These are phyloP conservation scores for Melanostigma gelatinosum DNA, from an alignment of 2,113 vertebrate genomes.

Conservation along the genomic window DNA sequence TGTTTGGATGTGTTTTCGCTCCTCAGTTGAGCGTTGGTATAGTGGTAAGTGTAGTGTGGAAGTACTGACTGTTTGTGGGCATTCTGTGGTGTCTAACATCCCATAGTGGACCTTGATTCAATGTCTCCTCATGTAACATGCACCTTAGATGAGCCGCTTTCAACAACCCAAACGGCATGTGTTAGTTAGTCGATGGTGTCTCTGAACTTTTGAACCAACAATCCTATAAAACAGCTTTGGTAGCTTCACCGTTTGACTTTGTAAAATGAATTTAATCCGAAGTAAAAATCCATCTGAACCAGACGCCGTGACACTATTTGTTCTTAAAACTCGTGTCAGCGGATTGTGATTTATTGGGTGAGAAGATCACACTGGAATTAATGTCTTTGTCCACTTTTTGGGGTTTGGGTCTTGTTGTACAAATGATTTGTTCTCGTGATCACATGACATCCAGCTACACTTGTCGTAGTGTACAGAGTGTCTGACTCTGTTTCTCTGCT, in stretches of 20 bases:
- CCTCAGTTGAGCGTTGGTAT: constrained; percentile 68
- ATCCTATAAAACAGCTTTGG: not conserved
- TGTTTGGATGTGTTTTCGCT: constrained; percentile 31
- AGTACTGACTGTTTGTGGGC: constrained; percentile 43
- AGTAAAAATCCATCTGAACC: constrained; percentile 41
- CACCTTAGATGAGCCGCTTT: constrained; percentile 34
- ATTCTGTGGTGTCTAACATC: constrained; percentile 44
- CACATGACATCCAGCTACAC: not conserved
- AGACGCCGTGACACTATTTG: not conserved
- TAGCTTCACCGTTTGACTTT: constrained; percentile 2
- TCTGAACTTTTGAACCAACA: constrained; percentile 18
- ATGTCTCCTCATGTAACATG: not conserved
- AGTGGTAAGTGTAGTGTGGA: constrained; percentile 79
- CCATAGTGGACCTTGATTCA: constrained; percentile 2
- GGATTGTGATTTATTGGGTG: not conserved
- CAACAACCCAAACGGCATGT: not conserved
- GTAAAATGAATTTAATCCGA: not conserved
- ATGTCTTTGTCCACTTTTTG: too few relatives aligned
- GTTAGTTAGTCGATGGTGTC: not conserved
- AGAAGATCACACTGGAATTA: not conserved
- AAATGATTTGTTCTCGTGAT: not conserved
- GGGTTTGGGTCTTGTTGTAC: not conserved
- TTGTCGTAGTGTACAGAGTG: too few relatives aligned
- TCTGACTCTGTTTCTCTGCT: too few relatives aligned
- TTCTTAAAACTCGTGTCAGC: not conserved